Percentiles rank a stretch among this genome's conserved stretches.
Conservation (phyloP, 2,797 vertebrate genomes). For the Macrochelys suwanniensis region DNA sequence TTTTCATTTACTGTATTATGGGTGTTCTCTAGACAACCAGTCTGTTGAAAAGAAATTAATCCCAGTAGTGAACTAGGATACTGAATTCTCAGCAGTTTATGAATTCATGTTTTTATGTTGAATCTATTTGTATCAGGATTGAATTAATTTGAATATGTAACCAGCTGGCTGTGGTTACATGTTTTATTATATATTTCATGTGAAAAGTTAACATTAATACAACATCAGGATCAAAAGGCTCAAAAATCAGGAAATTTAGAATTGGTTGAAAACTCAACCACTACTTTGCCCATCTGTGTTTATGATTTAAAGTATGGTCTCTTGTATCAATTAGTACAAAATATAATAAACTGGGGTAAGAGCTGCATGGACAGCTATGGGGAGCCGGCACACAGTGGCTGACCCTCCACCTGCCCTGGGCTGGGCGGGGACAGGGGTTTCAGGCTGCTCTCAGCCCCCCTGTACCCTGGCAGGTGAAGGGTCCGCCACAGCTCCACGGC, state of each 20-base stretch:
- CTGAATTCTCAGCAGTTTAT: slow-evolving; percentile 80
- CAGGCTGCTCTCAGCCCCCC: too few relatives aligned
- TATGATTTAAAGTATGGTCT: background rate
- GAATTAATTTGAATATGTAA: slow-evolving; percentile 73
- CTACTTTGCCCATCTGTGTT: slow-evolving; percentile 22
- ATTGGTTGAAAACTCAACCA: slow-evolving; percentile 25
- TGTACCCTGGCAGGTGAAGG: too few relatives aligned
- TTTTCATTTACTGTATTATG: slow-evolving; percentile 78
- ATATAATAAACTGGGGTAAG: background rate
- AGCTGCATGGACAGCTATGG: too few relatives aligned
- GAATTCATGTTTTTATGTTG: slow-evolving; percentile 73
- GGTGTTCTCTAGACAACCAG: slow-evolving; percentile 78
- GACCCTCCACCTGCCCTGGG: too few relatives aligned
- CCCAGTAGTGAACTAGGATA: slow-evolving; percentile 76
- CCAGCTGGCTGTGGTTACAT: slow-evolving; percentile 70
- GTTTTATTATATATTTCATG: slow-evolving; percentile 45
- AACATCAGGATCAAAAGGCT: slow-evolving; percentile 60
- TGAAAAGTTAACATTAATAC: slow-evolving; percentile 59
- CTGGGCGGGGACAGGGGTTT: too few relatives aligned
- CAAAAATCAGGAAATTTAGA: slow-evolving; percentile 48
- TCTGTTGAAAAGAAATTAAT: slow-evolving; percentile 81
- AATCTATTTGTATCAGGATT: slow-evolving; percentile 74
- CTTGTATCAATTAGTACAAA: background rate
- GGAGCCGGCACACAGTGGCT: too few relatives aligned
- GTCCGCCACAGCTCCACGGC: too few relatives aligned